phyloP scores from a whole-genome alignment of 2,797 vertebrate genomes.

The Esox lucius region DNA sequence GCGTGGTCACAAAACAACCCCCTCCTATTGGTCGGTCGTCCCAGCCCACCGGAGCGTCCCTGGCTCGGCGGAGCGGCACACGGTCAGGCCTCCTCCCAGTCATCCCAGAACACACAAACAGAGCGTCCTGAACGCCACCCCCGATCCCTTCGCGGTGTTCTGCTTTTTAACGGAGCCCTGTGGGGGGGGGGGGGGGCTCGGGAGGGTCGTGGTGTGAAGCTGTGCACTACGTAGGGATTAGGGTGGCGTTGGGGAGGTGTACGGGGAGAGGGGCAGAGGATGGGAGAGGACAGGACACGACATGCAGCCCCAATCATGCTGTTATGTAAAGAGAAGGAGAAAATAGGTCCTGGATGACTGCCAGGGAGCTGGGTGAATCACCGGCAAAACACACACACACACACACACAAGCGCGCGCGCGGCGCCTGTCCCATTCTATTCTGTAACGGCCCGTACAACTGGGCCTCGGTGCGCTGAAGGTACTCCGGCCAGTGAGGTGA shows the following conservation, averaged over 20 bases:
- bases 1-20: conserved; percentile 46
- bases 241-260: conserved; percentile 18
- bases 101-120: conserved; percentile 40
- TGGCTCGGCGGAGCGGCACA: conserved; percentile 36
- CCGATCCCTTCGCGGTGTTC: too few relatives aligned
- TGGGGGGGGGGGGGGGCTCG: conserved; percentile 32
- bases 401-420: conserved; percentile 13
- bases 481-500: conserved; percentile 57
- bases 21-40: conserved; percentile 41
- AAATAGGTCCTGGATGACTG: conserved; percentile 75
- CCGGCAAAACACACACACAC: conserved; percentile 61
- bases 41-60: conserved; percentile 30
- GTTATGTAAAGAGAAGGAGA: conserved; percentile 75
- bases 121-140: not conserved
- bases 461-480: conserved; percentile 71
- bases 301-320: conserved; percentile 58
- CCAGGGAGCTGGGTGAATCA: conserved; percentile 75
- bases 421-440: conserved; percentile 58
- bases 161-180: too few relatives aligned
- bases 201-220: not conserved
- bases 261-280: conserved; percentile 45
- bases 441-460: conserved; percentile 57
- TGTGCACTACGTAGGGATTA: conserved; percentile 44
- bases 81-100: conserved; percentile 20
- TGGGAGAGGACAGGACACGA: conserved; percentile 61